Evolutionary conservation across 2,888 invertebrate species (phyloP).

Genomic region (Camptogramma bilineatum): DNA sequence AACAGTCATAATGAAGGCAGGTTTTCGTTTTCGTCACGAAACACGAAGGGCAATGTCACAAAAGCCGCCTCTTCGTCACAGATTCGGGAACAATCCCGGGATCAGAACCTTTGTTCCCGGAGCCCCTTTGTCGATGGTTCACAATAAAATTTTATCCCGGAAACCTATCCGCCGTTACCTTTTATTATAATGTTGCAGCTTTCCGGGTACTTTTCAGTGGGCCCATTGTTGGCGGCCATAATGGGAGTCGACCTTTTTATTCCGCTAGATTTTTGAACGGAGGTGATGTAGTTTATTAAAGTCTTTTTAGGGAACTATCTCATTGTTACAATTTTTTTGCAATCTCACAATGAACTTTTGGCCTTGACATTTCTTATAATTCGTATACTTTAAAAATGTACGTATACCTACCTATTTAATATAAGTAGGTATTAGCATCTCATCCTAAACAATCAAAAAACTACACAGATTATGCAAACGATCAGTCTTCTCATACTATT

Average conservation of each 20-base stretch:
- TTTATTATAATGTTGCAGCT: constrained; percentile 83
- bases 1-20: constrained; percentile 18
- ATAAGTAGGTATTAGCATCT: no score
- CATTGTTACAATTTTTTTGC: constrained; percentile 9
- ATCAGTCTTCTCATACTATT: no score
- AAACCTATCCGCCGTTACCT: constrained; percentile 83
- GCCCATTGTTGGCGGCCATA: constrained; percentile 73
- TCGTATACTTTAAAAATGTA: background rate
- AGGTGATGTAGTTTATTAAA: constrained; percentile 37
- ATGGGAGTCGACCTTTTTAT: constrained; percentile 79
- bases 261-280: constrained; percentile 73
- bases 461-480: no score
- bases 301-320: constrained; percentile 32
- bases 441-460: no score
- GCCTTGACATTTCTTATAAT: background rate
- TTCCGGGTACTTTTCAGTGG: constrained; percentile 75
- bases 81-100: constrained; percentile 50
- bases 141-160: constrained; percentile 83
- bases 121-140: constrained; percentile 76
- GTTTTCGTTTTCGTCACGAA: constrained; percentile 25
- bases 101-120: constrained; percentile 49
- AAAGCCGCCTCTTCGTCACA: constrained; percentile 53
- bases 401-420: background rate
- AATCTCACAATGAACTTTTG: background rate
- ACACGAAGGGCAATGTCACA: constrained; percentile 36